Percentiles rank a stretch among this genome's conserved stretches.
phyloP scores from a whole-genome alignment of 2,888 invertebrate genomes.

The Cheilosia grossa region DNA sequence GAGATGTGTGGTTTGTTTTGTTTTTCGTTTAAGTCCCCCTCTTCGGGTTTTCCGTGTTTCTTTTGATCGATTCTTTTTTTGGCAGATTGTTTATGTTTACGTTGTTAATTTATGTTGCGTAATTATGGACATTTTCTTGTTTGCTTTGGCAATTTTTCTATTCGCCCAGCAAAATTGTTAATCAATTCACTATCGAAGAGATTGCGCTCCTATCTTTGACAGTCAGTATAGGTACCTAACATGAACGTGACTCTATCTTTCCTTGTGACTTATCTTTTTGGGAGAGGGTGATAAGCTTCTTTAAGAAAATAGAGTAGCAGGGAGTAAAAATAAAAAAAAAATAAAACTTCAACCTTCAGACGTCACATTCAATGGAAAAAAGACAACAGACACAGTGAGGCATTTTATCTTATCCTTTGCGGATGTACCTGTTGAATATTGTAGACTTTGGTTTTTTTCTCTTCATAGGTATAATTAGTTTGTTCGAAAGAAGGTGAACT shows the following conservation, averaged over 20 bases:
- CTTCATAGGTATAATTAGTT: slow-evolving; percentile 52
- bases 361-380: slow-evolving; percentile 53
- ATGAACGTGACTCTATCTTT: slow-evolving; percentile 50
- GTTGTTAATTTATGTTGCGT: slow-evolving; percentile 40
- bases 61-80: slow-evolving; percentile 42
- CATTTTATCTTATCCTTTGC: slow-evolving; percentile 68
- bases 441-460: slow-evolving; percentile 34
- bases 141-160: neutral
- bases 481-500: slow-evolving; percentile 29
- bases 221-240: slow-evolving; percentile 26
- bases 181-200: slow-evolving; percentile 27
- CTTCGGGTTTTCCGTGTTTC: slow-evolving; percentile 1
- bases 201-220: slow-evolving; percentile 19
- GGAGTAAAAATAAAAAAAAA: neutral
- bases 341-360: slow-evolving; percentile 9
- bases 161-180: slow-evolving; percentile 15
- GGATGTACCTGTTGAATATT: slow-evolving; percentile 71
- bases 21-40: slow-evolving; percentile 34
- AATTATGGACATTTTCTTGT: slow-evolving; percentile 14
- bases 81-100: slow-evolving; percentile 61
- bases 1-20: slow-evolving; percentile 66
- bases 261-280: slow-evolving; percentile 59
- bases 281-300: slow-evolving; percentile 55
- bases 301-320: slow-evolving; percentile 20
- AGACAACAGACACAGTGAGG: slow-evolving; percentile 26